These are phyloP conservation scores for Monopterus albus DNA, from an alignment of 2,113 vertebrate species.

Conservation along the genomic window DNA sequence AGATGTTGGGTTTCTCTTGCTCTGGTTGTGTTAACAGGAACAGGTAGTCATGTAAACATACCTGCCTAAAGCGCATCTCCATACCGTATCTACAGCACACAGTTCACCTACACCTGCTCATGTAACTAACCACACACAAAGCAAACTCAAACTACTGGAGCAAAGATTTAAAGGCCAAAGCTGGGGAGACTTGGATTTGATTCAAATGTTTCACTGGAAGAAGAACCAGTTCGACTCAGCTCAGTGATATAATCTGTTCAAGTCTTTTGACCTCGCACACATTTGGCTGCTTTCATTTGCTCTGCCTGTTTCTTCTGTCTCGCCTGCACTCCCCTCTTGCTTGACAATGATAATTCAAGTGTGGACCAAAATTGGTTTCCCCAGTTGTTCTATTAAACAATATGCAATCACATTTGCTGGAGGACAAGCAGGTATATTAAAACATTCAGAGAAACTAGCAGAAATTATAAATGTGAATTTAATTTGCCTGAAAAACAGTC, in stretches of 20 bases:
- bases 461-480: not conserved
- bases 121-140: constrained; percentile 18
- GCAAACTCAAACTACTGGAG: constrained; percentile 43
- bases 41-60: not conserved
- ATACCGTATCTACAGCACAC: constrained; percentile 1
- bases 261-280: constrained; percentile 51
- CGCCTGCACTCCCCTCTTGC: not conserved
- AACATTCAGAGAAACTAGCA: not conserved
- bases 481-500: constrained; percentile 1
- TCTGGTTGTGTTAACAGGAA: constrained; percentile 7
- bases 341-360: constrained; percentile 1
- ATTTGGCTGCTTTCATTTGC: constrained; percentile 49
- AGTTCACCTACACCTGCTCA: constrained; percentile 24
- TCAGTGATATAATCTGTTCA: constrained; percentile 54
- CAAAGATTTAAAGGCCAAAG: constrained; percentile 7
- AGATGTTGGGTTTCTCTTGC: not conserved
- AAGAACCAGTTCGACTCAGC: constrained; percentile 56
- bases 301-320: constrained; percentile 7
- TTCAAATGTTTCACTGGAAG: constrained; percentile 43
- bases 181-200: constrained; percentile 42
- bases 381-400: constrained; percentile 13
- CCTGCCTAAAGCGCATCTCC: constrained; percentile 31
- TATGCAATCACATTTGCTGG: not conserved
- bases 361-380: constrained; percentile 2
- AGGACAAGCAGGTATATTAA: not conserved